These are phyloP conservation scores for Aphrocallistes beatrix DNA, from an alignment of 37 sponge, comb jelly and placozoan genomes.

Conservation along the genomic window DNA sequence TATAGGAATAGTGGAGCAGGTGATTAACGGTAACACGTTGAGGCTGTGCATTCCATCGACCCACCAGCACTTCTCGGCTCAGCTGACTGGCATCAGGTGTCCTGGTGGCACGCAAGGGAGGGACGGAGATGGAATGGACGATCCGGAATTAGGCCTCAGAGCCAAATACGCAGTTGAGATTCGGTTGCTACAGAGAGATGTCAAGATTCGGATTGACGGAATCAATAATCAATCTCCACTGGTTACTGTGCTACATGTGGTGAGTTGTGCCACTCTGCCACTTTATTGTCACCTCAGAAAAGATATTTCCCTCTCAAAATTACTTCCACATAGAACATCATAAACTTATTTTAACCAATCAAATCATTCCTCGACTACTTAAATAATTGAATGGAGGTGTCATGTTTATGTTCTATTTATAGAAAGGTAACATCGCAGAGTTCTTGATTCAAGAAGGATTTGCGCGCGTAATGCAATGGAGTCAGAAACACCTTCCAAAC, in stretches of 20 bases:
- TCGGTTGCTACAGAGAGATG: constrained; percentile 77
- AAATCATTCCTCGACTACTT: no score
- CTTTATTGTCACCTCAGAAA: no score
- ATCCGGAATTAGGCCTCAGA: constrained; percentile 1
- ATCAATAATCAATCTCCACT: not conserved
- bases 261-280: no score
- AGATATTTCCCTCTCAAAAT: no score
- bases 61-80: not conserved
- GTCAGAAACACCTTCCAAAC: constrained; percentile 17
- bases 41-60: not conserved
- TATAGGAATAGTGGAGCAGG: not conserved
- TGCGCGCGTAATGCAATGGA: constrained; percentile 96
- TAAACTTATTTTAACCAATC: no score
- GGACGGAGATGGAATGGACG: not conserved
- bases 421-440: constrained; percentile 88
- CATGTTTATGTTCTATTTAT: no score
- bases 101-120: not conserved
- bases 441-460: constrained; percentile 74
- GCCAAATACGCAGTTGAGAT: constrained; percentile 84
- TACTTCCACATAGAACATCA: no score
- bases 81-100: not conserved
- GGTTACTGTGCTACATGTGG: not conserved
- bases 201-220: constrained; percentile 77
- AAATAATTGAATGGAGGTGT: no score
- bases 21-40: not conserved